Evolutionary conservation across 1,140 invertebrate species (phyloP).

Genomic region (Brachionus manjavacas): DNA sequence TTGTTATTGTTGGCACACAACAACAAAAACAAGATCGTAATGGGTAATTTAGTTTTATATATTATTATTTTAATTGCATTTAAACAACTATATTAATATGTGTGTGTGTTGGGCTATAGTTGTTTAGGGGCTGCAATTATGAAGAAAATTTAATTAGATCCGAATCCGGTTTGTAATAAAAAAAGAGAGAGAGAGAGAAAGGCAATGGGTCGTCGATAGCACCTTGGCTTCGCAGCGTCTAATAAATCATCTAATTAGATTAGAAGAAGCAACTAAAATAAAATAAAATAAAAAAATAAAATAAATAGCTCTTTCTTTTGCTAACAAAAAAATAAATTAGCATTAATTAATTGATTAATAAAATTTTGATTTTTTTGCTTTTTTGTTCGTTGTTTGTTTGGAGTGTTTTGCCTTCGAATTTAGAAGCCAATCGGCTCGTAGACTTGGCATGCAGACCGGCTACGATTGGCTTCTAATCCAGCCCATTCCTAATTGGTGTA

Average conservation of each 20-base stretch:
- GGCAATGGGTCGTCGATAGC: neutral
- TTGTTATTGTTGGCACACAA: neutral
- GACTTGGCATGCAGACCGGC: neutral
- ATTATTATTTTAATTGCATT: constrained; percentile 13
- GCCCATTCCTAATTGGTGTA: constrained; percentile 1
- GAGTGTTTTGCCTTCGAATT: neutral
- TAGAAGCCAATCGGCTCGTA: neutral
- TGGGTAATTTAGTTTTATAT: constrained; percentile 32
- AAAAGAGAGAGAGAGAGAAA: neutral
- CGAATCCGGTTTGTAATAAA: neutral
- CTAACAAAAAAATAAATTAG: constrained; percentile 16
- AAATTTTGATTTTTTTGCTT: neutral
- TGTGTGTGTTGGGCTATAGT: neutral
- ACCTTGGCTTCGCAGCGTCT: neutral
- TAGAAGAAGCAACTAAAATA: neutral
- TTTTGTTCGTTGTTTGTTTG: neutral
- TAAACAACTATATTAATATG: neutral
- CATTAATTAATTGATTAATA: constrained; percentile 29
- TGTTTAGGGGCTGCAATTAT: neutral
- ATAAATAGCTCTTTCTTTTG: neutral
- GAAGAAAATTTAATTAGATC: constrained; percentile 5
- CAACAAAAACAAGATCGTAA: neutral
- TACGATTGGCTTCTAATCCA: neutral
- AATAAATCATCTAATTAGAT: constrained; percentile 33
- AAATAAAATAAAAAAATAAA: too few species aligned